Evolutionary conservation across 2,797 vertebrate genomes (phyloP).

Genomic region (Psittacula echo): DNA sequence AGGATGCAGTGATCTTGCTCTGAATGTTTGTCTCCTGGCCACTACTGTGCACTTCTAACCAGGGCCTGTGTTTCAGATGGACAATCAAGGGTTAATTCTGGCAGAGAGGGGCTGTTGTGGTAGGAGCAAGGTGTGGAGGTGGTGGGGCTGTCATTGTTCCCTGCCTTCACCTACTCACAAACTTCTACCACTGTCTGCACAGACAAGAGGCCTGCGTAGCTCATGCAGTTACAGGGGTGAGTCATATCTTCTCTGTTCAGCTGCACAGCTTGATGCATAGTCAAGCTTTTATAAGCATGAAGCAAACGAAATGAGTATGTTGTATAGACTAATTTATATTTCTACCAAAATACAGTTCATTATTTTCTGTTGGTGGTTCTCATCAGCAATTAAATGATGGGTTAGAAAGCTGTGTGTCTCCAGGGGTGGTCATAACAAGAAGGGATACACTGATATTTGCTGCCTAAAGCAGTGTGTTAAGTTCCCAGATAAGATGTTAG

Average conservation of each 20-base stretch:
- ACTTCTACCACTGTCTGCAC: neutral
- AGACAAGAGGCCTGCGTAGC: neutral
- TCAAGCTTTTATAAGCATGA: neutral
- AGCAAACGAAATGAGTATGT: neutral
- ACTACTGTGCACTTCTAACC: neutral
- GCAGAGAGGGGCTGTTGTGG: neutral
- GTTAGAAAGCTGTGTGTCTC: neutral
- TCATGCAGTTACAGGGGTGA: neutral
- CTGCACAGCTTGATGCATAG: neutral
- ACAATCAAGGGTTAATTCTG: neutral
- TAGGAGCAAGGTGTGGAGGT: neutral
- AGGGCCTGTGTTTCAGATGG: neutral
- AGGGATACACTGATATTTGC: neutral
- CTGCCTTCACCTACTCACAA: neutral
- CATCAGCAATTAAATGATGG: neutral
- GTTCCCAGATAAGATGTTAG: neutral
- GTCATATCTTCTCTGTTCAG: conserved; percentile 8
- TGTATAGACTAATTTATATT: neutral
- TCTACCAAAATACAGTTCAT: neutral
- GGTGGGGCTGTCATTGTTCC: neutral
- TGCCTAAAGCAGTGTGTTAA: neutral
- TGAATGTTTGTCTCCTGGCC: neutral
- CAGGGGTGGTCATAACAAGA: neutral
- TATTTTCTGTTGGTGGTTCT: neutral
- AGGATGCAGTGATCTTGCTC: neutral